Conservation (phyloP, 1,140 invertebrate genomes). For the Doryteuthis pealeii region DNA sequence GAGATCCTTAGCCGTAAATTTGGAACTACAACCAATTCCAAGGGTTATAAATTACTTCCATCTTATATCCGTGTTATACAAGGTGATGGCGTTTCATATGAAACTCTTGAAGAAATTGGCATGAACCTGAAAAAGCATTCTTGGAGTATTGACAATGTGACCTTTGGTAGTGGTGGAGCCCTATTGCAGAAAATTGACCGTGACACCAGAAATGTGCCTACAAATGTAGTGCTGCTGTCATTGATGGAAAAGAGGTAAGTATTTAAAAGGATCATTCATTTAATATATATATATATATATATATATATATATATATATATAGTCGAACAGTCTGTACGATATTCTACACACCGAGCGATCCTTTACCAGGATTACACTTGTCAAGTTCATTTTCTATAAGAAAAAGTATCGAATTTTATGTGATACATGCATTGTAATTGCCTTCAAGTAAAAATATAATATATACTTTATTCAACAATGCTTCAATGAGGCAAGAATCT, state of each 20-base stretch:
- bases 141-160: slow-evolving; percentile 62
- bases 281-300: too few species aligned
- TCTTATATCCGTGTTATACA: slow-evolving; percentile 61
- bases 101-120: slow-evolving; percentile 54
- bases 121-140: slow-evolving; percentile 50
- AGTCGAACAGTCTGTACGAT: too few species aligned
- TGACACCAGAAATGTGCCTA: slow-evolving; percentile 65
- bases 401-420: too few species aligned
- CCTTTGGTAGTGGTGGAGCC: slow-evolving; percentile 63
- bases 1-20: slow-evolving; percentile 61
- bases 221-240: slow-evolving; percentile 62
- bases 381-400: too few species aligned
- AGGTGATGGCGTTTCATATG: slow-evolving; percentile 63
- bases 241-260: slow-evolving; percentile 59
- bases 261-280: too few species aligned
- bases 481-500: too few species aligned
- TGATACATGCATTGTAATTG: too few species aligned
- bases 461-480: too few species aligned
- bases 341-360: too few species aligned
- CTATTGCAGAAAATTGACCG: slow-evolving; percentile 62
- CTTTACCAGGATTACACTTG: too few species aligned
- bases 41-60: slow-evolving; percentile 62
- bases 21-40: slow-evolving; percentile 55
- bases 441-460: too few species aligned
- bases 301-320: too few species aligned